Evolutionary conservation across 2,113 vertebrate genomes (phyloP), one percentile per base, ranked within the genome.

Genomic region (Gnathonemus longibarbis): DNA sequence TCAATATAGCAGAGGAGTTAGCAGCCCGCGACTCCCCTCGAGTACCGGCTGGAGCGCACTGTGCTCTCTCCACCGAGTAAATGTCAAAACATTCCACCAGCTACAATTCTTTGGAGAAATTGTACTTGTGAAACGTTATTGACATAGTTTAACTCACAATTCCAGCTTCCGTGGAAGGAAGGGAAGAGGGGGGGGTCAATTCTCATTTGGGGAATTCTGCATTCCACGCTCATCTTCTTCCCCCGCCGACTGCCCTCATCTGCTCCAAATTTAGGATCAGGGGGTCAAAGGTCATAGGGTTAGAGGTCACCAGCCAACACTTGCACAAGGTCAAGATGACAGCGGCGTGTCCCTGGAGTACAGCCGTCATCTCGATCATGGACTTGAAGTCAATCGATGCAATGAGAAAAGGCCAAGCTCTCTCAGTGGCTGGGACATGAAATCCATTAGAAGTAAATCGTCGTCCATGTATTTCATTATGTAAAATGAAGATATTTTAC

Each of bases 61-160:
- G 93, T 94, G 95, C 95, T 96, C 89, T 96, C 95, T 96, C 96
- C 94, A 96, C 96, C 94, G 93, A 96, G 96, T 96, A 97, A 97
- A 98, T 97, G 97, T 97, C 97, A 97, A 98, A 98, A 97, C 93
- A 96, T 96, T 97, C 95, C 94, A 95, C 92, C 94, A 95, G 93
- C 95, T 95, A 94, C 95, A 96, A 96, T 95, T 95, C 94, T 96
- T 95, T 92, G 92, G 95, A 97, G 97, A 98, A 97, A 97, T 97
- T 97, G 97, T 98, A 97, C 97, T 95, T 96, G 96, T 97, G 96
- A 98, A 99, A 97, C 96, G 96, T 96, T 98, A 98, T 98, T 97
- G 98, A 99, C 97, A 97, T 97, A 93, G 95, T 97, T 98, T 98
- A 98, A 98, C 97, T 96, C 94, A 95, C 95, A 94, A 98, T 97